Conservation (phyloP, 2,888 invertebrate genomes). For the Phengaris alcon region DNA sequence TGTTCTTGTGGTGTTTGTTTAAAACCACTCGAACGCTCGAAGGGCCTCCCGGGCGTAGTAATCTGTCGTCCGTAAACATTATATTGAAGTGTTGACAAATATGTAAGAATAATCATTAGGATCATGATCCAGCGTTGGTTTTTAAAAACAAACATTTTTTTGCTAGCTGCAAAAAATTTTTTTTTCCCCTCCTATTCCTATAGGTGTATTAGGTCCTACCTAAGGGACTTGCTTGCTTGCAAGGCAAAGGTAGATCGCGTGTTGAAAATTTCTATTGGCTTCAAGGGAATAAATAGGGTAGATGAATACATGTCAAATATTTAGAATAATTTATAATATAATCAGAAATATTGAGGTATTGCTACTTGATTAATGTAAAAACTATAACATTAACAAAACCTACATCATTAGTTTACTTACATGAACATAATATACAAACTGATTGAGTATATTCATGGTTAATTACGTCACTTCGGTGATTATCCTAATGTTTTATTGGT, state of each 20-base stretch:
- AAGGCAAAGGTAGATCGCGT: background rate
- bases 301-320: too few species aligned
- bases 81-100: conserved; percentile 22
- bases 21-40: conserved; percentile 67
- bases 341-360: too few species aligned
- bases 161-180: too few species aligned
- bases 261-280: background rate
- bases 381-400: too few species aligned
- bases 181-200: background rate
- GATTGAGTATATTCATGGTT: too few species aligned
- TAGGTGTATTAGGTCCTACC: background rate
- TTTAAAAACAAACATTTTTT: background rate
- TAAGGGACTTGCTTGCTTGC: background rate
- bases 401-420: too few species aligned
- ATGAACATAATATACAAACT: too few species aligned
- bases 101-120: conserved; percentile 20
- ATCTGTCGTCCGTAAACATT: conserved; percentile 11
- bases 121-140: conserved; percentile 14
- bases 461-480: too few species aligned
- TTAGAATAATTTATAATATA: too few species aligned
- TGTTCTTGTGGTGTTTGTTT: conserved; percentile 67
- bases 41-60: conserved; percentile 34
- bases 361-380: too few species aligned
- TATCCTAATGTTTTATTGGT: too few species aligned
- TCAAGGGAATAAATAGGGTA: background rate